phyloP scores from a whole-genome alignment of 2,797 vertebrate species.

The Gadopsis marmoratus region DNA sequence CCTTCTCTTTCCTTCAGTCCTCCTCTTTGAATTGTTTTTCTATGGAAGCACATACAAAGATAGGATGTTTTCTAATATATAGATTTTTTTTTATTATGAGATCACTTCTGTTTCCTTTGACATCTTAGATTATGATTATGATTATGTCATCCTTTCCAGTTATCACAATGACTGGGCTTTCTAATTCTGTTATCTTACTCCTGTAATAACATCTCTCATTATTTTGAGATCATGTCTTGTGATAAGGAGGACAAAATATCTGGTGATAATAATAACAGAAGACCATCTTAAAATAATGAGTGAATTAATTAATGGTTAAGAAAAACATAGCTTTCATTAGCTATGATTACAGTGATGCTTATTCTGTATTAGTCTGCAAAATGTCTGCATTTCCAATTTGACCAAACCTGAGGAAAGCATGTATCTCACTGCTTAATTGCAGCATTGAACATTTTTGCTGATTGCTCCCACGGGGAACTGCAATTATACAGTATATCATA shows the following conservation, averaged over 20 bases:
- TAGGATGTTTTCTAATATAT: not conserved
- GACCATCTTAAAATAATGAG: not conserved
- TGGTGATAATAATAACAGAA: not conserved
- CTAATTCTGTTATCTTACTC: not conserved
- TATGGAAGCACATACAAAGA: not conserved
- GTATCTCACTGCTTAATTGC: not conserved
- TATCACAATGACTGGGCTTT: not conserved
- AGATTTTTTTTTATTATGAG: not conserved
- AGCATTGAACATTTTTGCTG: conserved; percentile 20
- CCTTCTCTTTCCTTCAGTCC: conserved; percentile 3
- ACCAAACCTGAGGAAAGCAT: not conserved
- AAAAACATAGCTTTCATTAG: not conserved
- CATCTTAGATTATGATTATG: not conserved
- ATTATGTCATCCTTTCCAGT: conserved; percentile 12
- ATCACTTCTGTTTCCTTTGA: conserved; percentile 5
- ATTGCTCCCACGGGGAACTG: conserved; percentile 1
- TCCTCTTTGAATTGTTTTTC: not conserved
- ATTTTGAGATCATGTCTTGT: not conserved
- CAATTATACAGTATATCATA: conserved; percentile 11
- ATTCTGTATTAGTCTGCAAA: not conserved
- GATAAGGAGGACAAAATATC: not conserved
- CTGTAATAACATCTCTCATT: not conserved
- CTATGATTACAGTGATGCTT: not conserved
- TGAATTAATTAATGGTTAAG: not conserved
- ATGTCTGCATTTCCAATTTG: conserved; percentile 4